Percentiles rank a stretch among this genome's conserved stretches.
Evolutionary conservation across 2,888 invertebrate species (phyloP).

Genomic region (Hyles lineata): DNA sequence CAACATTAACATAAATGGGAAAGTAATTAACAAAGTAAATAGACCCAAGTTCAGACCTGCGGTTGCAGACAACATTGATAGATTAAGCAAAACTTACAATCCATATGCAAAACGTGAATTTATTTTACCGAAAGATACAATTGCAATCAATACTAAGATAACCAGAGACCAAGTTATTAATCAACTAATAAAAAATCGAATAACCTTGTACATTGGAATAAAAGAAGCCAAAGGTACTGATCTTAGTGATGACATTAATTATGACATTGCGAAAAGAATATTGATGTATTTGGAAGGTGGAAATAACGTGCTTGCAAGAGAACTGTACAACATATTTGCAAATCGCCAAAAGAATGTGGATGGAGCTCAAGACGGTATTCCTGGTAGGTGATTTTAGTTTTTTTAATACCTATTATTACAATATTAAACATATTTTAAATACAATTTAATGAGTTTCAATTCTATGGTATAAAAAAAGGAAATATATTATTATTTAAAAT

Average conservation of each 20-base stretch:
- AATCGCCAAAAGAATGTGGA: slow-evolving; percentile 45
- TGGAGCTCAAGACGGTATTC: background rate
- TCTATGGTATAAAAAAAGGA: too few species aligned
- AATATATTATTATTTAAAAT: too few species aligned
- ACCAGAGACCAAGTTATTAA: slow-evolving; percentile 66
- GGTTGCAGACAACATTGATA: slow-evolving; percentile 2
- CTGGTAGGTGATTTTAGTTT: slow-evolving; percentile 28
- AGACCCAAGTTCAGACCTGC: slow-evolving; percentile 38
- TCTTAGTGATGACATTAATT: slow-evolving; percentile 55
- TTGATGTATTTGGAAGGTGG: slow-evolving; percentile 61
- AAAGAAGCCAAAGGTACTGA: slow-evolving; percentile 54
- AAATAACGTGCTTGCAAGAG: slow-evolving; percentile 63
- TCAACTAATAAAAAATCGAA: slow-evolving; percentile 69
- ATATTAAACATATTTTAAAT: too few species aligned
- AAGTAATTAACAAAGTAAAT: slow-evolving; percentile 50
- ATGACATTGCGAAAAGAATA: slow-evolving; percentile 65
- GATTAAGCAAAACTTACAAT: background rate
- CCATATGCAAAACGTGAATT: background rate
- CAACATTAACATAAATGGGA: slow-evolving; percentile 57
- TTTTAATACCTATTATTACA: background rate
- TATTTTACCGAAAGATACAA: slow-evolving; percentile 5
- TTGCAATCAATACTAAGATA: slow-evolving; percentile 39
- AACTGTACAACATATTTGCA: slow-evolving; percentile 64
- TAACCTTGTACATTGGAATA: slow-evolving; percentile 57
- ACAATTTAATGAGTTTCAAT: too few species aligned